phyloP scores from a whole-genome alignment of 2,888 invertebrate species.

The Cosmopolites sordidus region DNA sequence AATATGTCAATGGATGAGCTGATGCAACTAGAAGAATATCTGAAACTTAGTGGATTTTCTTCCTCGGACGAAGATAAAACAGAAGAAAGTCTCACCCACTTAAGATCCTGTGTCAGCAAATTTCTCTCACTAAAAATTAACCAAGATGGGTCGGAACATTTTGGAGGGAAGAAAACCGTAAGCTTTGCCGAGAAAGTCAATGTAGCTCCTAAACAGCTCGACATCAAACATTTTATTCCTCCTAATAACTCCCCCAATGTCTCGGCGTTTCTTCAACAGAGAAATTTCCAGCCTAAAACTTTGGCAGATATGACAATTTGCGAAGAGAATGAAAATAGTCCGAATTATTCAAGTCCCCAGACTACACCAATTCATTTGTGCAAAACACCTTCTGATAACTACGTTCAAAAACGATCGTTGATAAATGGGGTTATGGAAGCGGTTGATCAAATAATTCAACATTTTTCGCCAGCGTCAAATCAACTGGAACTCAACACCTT shows the following conservation, averaged over 20 bases:
- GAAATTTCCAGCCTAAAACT: conserved; percentile 50
- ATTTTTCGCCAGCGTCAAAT: conserved; percentile 64
- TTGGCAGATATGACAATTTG: conserved; percentile 61
- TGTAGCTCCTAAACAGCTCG: conserved; percentile 53
- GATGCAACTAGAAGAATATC: conserved; percentile 65
- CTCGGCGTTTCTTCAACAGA: conserved; percentile 55
- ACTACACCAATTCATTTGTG: conserved; percentile 38
- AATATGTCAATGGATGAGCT: conserved; percentile 60
- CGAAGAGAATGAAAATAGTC: conserved; percentile 60
- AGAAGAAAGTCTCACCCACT: conserved; percentile 65
- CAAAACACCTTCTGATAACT: conserved; percentile 40
- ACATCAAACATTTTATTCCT: conserved; percentile 50
- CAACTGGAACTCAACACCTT: conserved; percentile 58
- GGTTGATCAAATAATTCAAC: conserved; percentile 69
- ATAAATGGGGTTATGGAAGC: conserved; percentile 70
- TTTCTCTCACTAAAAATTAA: conserved; percentile 68
- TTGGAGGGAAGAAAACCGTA: conserved; percentile 65
- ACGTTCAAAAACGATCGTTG: conserved; percentile 61
- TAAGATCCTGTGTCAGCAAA: conserved; percentile 67
- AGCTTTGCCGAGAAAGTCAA: conserved; percentile 68
- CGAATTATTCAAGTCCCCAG: conserved; percentile 56
- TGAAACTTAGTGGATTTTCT: conserved; percentile 67
- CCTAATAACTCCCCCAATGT: conserved; percentile 75
- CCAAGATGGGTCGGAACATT: conserved; percentile 60
- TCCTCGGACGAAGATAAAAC: conserved; percentile 61